phyloP scores from a whole-genome alignment of 2,888 invertebrate species.

The Caradrina kadenii region DNA sequence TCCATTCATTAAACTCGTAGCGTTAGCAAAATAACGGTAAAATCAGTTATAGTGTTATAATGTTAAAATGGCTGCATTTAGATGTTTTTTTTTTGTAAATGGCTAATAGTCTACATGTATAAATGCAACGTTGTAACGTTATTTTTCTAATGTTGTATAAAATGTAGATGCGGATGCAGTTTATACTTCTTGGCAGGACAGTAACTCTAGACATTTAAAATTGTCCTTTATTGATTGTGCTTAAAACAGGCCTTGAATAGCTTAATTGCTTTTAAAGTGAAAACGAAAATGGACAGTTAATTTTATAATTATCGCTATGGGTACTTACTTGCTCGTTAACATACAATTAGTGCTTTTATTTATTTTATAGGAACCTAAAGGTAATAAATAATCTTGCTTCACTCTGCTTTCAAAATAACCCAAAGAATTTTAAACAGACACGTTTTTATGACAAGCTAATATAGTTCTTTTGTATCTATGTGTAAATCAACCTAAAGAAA shows the following conservation, averaged over 20 bases:
- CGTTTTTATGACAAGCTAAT: background rate
- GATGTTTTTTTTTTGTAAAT: too few relatives aligned
- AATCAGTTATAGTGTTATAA: too few relatives aligned
- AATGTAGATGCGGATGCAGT: background rate
- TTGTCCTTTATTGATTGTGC: background rate
- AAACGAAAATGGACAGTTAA: background rate
- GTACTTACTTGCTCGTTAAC: background rate
- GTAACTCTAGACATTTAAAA: background rate
- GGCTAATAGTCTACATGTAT: too few relatives aligned
- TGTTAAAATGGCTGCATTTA: too few relatives aligned
- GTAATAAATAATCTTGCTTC: too few relatives aligned
- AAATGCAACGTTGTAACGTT: too few relatives aligned
- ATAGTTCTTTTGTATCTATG: background rate
- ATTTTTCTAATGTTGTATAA: too few relatives aligned
- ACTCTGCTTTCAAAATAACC: background rate
- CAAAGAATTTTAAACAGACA: background rate
- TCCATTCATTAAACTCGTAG: too few relatives aligned
- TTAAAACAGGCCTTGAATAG: background rate
- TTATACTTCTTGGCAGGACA: conserved; percentile 16
- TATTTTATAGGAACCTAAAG: background rate
- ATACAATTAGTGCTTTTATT: background rate
- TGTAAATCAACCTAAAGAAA: too few relatives aligned
- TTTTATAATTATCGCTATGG: background rate
- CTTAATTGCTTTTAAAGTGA: conserved; percentile 30
- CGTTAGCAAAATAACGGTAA: too few relatives aligned